Base-by-base conservation (phyloP, 2,888 invertebrate genomes). In the Punctoribates punctum region DNA sequence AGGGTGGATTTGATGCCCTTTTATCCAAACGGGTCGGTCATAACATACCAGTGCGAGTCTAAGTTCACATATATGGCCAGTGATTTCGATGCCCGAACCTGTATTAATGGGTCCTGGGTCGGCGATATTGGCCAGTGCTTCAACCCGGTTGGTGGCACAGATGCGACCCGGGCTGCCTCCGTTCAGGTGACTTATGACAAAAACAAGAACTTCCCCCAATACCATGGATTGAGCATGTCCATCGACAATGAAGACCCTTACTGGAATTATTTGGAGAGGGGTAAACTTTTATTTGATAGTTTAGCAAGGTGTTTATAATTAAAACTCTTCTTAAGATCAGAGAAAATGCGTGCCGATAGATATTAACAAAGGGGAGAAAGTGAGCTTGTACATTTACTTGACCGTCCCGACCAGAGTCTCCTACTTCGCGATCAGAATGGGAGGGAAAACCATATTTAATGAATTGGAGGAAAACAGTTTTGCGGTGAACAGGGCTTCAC, bases 41-140 rank as follows among this genome's bases (percentile, higher is more conserved):
- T 57, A 8, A 57, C 57, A 20, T 57, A 57, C 20, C 8, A 25
- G 3, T 57, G 57, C 23, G 57, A 57, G 3, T 57, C 57, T 3
- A 20, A 25, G 57, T 57, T 57, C 57, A 6, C 20, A 3, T 57
- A 57, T 57, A 57, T 57, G 57, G 57, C 23, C 57, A 57, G 57
- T 23, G 57, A 57, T 57, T 57, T 57, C 20, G 57, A 57, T 4
- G 3, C 20, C 13, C 11, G 57, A 23, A 57, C 25, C 57, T 57
- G 57, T 57, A 23, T 57, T 8, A 25, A 57, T 23, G 57, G 57
- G 3, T 23, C 23, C 3, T 57, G 57, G 57, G 13, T 25, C 23
- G 57, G 57, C 2, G 23, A 3, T 9, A 20, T 57, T 9, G 57
- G 57, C 57, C 3, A 25, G 13, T 57, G 57, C 25, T 57, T 6